Conservation (phyloP, 2,113 vertebrate genomes). For the Formicarius rufipectus region DNA sequence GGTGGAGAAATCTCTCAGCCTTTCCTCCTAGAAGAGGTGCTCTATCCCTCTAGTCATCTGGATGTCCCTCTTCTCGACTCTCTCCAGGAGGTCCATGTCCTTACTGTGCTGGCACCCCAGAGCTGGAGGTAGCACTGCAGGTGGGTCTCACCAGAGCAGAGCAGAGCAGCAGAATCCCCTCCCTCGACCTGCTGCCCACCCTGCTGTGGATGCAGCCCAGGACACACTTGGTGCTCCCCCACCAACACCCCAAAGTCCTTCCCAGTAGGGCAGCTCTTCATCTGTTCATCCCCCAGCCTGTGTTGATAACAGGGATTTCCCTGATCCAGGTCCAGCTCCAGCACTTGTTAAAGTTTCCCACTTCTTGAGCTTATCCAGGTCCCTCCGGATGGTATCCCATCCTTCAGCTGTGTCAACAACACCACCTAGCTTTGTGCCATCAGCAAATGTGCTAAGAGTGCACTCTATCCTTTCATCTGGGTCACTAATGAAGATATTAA, state of each 20-base stretch:
- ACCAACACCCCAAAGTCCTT: neutral
- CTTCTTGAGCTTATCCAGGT: neutral
- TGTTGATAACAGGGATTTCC: neutral
- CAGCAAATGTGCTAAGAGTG: neutral
- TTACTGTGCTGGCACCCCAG: neutral
- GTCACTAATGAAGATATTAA: neutral
- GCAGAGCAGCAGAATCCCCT: neutral
- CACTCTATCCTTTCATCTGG: rapidly evolving
- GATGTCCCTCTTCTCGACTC: neutral
- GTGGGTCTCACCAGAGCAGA: neutral
- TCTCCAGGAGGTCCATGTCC: neutral
- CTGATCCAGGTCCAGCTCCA: neutral
- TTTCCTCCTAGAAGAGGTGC: rapidly evolving
- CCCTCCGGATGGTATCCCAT: neutral
- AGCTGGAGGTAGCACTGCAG: neutral
- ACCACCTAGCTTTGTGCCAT: neutral
- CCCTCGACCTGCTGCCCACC: neutral
- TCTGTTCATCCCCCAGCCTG: neutral
- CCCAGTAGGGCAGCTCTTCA: neutral
- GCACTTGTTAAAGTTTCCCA: neutral
- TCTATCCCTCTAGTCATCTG: neutral
- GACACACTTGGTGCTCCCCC: neutral
- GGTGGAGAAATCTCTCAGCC: neutral
- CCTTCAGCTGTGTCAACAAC: neutral
- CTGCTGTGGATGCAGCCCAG: neutral